A percentile compares a stretch with the other conserved stretches of the same genome.
Evolutionary conservation across 2,113 vertebrate genomes (phyloP).

Genomic region (Pomatostomus ruficeps): DNA sequence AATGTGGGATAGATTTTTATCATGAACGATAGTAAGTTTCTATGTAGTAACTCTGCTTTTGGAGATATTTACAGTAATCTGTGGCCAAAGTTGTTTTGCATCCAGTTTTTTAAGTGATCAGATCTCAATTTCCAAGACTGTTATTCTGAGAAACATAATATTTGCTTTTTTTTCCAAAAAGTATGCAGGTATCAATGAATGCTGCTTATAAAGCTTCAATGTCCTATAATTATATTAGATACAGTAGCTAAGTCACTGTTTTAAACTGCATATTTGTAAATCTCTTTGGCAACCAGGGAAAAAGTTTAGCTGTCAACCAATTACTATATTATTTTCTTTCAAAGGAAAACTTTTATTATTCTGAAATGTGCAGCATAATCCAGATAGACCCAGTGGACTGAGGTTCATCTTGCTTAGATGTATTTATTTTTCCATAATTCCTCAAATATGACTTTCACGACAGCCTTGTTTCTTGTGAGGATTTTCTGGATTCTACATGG

Average conservation of each 20-base stretch:
- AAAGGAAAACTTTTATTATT: constrained; percentile 9
- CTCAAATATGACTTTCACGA: background rate
- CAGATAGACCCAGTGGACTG: background rate
- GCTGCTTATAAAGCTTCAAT: background rate
- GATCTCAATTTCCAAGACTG: background rate
- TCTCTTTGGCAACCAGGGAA: background rate
- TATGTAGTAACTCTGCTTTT: background rate
- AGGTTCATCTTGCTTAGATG: background rate
- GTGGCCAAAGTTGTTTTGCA: background rate
- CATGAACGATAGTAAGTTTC: background rate
- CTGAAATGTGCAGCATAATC: background rate
- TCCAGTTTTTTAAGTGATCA: background rate
- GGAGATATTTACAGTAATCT: background rate
- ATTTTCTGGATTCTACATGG: constrained; percentile 14
- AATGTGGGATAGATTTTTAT: background rate
- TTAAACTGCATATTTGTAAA: background rate
- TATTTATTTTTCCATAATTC: constrained; percentile 2
- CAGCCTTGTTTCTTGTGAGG: constrained; percentile 7
- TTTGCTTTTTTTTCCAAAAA: background rate
- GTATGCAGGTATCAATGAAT: background rate
- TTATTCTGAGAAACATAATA: background rate
- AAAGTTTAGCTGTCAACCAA: background rate
- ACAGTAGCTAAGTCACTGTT: background rate
- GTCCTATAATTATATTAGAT: background rate
- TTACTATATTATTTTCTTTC: constrained; percentile 22